Evolutionary conservation across 2,888 invertebrate species (phyloP), one percentile per base, ranked within the genome.

Genomic region (Chydorus sphaericus): DNA sequence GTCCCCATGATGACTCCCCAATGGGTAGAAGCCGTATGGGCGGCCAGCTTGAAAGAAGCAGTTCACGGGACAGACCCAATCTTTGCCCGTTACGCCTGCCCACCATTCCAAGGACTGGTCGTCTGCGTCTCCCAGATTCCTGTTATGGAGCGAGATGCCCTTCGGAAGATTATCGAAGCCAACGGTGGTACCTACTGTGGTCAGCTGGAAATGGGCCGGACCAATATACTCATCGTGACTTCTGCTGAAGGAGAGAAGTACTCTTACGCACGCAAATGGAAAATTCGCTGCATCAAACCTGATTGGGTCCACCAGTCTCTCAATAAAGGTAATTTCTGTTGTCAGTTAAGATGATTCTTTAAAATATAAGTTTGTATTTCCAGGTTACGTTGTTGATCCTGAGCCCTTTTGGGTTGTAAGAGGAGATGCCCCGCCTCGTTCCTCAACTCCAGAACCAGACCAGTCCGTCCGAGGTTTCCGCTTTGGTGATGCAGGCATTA

Each of bases 21-120:
- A 16, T 94, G 93, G 92, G 74, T 94, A 0, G 73, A 81, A 33
- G 79, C 78, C 0, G 82, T 91, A 0, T 94, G 91, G 91, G 72
- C 82, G 14, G 73, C 74, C 2, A 84, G 85, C 54, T 73, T 81
- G 44, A 71, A 68, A 0, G 70, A 75, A 54, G 80, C 78, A 62
- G 69, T 85, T 0, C 72, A 72, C 48, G 85, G 81, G 1, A 72
- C 76, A 0, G 82, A 85, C 60, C 59, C 71, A 0, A 75, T 77
- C 54, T 90, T 89, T 65, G 66, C 77, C 16, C 68, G 70, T 52
- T 76, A 73, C 62, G 70, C 73, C 63, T 77, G 83, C 66, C 84
- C 84, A 0, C 73, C 84, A 0, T 91, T 94, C 68, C 78, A 82
- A 59, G 85, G 85, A 56, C 72, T 90, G 1, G 77, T 79, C 62